These are phyloP conservation scores for Neodiprion lecontei DNA, from an alignment of 1,140 invertebrate species.

Conservation along the genomic window DNA sequence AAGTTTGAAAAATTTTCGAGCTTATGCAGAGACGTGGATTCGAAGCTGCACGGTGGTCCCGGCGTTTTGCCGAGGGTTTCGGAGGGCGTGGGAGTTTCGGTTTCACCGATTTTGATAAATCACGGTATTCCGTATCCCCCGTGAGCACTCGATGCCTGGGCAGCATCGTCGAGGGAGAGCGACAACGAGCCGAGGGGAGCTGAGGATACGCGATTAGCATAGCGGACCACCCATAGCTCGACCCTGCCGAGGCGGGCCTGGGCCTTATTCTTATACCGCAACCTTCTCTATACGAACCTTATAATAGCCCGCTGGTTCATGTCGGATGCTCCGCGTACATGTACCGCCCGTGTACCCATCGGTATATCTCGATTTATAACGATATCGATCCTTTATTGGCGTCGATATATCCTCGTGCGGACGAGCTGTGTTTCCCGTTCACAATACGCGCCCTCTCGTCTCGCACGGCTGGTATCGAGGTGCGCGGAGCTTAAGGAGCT, in stretches of 20 bases:
- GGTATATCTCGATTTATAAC: conserved; percentile 60
- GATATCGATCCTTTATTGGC: conserved; percentile 60
- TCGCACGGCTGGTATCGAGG: neutral
- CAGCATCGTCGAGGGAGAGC: neutral
- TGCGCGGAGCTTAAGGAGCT: neutral
- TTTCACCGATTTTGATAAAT: neutral
- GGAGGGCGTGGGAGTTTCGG: neutral
- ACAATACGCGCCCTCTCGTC: neutral
- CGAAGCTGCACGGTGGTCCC: neutral
- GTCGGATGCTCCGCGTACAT: conserved; percentile 54
- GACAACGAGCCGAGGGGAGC: neutral
- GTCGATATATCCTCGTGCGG: conserved; percentile 39
- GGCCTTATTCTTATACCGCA: conserved; percentile 2
- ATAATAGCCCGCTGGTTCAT: conserved; percentile 55
- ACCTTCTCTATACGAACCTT: conserved; percentile 40
- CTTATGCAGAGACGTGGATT: no score
- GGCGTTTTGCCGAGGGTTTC: neutral
- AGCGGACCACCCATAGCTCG: conserved; percentile 58
- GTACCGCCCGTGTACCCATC: conserved; percentile 57
- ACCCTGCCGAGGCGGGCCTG: conserved; percentile 38
- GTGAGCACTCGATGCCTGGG: neutral
- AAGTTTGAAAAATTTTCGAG: no score
- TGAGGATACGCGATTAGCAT: conserved; percentile 39
- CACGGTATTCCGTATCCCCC: neutral
- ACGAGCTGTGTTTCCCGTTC: neutral